Evolutionary conservation across 35 echinoderm and acorn worm genomes (phyloP).

Genomic region (Apostichopus parvimensis): DNA sequence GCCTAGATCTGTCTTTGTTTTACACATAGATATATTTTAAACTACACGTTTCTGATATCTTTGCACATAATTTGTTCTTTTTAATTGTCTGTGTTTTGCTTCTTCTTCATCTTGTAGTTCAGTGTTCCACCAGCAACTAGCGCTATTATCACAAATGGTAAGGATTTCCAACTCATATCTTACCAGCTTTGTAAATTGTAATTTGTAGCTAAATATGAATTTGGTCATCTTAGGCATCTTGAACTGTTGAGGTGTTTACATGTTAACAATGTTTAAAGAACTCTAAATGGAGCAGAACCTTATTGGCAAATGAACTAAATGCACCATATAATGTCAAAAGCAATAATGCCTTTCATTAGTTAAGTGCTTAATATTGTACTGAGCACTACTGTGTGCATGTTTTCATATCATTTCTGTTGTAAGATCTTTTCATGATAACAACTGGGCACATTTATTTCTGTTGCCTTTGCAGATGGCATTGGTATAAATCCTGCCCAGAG

Average conservation of each 20-base stretch:
- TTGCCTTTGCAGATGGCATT: constrained; percentile 82
- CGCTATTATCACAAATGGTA: constrained; percentile 99
- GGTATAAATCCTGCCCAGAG: constrained; percentile 98
- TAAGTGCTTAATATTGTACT: no score
- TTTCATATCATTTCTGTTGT: no score
- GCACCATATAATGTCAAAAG: neutral
- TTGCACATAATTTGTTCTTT: neutral
- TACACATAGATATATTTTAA: no score
- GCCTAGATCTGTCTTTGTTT: no score
- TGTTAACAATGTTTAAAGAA: neutral
- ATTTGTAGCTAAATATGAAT: no score
- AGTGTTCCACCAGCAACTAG: constrained; percentile 88
- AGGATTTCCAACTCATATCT: neutral
- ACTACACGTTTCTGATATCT: no score
- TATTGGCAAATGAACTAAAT: no score
- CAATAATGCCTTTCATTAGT: no score
- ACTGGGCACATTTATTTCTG: neutral
- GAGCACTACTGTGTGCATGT: no score
- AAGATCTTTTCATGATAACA: neutral
- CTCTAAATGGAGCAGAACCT: neutral
- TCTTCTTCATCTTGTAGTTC: constrained; percentile 63
- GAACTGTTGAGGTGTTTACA: no score
- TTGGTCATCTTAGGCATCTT: no score
- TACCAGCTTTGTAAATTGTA: no score
- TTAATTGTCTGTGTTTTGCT: neutral